Evolutionary conservation across 64 coral and sea anemone genomes (phyloP), one percentile per base, ranked within the genome.

Genomic region (Acropora tenuis): DNA sequence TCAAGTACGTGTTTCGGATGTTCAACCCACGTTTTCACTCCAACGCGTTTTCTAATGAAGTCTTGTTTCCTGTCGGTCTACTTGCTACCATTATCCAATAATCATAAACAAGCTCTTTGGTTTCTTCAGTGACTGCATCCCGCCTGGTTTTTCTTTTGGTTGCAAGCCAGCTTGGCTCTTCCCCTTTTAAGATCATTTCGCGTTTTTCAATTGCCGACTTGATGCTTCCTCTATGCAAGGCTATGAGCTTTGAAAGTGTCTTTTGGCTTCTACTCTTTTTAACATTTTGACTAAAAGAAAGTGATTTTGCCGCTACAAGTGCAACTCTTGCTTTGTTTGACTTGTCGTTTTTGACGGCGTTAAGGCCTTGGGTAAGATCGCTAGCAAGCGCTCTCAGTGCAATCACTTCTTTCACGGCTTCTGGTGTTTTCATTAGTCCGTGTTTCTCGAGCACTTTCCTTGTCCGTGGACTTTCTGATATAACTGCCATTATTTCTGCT

Each of bases 1-100:
- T 88, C 91, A 1, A 93, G 76, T 17, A 86, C 75, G 45, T 87
- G 90, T 16, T 92, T 92, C 3, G 80, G 72, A 76, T 92, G 90
- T 47, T 92, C 48, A 6, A 67, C 41, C 57, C 86, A 69, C 43
- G 59, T 5, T 59, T 86, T 75, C 30, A 78, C 77, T 8, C 73
- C 90, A 1, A 48, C 46, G 13, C 82, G 73, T 77, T 86, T 60
- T 12, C 73, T 75, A 10, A 86, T 41, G 3, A 75, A 9, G 52
- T 86, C 90, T 67, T 92, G 45, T 92, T 81, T 17, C 82, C 90
- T 47, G 90, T 86, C 78, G 90, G 80, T 6, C 72, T 16, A 19
- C 80, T 82, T 12, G 80, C 80, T 59, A 40, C 6, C 74, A 69
- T 18, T 57, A 73, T 52, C 90, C 82, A 92, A 16, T 19, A 86